Conservation (phyloP, 1,140 invertebrate species). For the Drosophila simulans region DNA sequence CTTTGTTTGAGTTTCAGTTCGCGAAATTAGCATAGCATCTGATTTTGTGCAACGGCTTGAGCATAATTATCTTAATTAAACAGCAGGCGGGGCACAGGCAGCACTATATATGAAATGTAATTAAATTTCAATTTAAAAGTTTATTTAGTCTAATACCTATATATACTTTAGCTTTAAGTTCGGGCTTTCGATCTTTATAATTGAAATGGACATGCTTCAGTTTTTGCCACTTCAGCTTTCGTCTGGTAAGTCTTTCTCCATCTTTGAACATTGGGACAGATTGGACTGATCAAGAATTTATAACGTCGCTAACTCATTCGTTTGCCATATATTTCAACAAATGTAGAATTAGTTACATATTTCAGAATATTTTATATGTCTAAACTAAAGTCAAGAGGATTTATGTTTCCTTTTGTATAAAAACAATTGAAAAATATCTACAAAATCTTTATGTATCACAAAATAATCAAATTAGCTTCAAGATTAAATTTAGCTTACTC, state of each 20-base stretch:
- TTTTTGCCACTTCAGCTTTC: too few species aligned
- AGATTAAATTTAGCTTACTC: constrained; percentile 24
- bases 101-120: constrained; percentile 3
- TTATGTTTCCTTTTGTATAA: background rate
- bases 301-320: too few species aligned
- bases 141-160: background rate
- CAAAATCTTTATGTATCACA: background rate
- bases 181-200: too few species aligned
- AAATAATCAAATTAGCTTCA: background rate
- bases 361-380: background rate
- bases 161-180: too few species aligned
- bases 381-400: background rate
- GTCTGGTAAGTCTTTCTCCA: too few species aligned
- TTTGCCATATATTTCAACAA: too few species aligned
- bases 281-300: too few species aligned
- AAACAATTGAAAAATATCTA: background rate
- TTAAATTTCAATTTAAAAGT: constrained; percentile 12
- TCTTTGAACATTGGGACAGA: too few species aligned
- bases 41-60: constrained; percentile 24
- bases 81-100: constrained; percentile 5
- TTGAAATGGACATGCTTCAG: too few species aligned
- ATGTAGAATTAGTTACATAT: too few species aligned
- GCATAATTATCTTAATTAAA: constrained; percentile 31
- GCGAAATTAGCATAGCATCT: constrained; percentile 40
- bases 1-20: constrained; percentile 6